phyloP scores from a whole-genome alignment of 2,888 invertebrate species.

The Ischnura elegans region DNA sequence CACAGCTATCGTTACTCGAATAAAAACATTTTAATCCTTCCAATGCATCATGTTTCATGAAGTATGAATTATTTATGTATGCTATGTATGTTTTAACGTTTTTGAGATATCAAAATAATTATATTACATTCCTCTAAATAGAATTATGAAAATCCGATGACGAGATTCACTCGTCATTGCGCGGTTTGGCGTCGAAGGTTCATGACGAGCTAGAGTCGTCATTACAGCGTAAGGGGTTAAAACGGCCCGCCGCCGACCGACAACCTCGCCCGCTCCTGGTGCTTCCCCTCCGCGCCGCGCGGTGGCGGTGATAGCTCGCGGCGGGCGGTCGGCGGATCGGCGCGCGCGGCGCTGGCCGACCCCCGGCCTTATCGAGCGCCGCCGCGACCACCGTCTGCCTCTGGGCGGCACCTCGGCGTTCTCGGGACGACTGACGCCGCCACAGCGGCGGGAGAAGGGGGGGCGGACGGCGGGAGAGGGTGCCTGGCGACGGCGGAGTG shows the following conservation, averaged over 20 bases:
- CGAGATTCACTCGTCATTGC: too few species aligned
- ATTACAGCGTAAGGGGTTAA: not conserved
- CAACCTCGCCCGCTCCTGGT: not conserved
- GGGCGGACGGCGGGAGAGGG: not conserved
- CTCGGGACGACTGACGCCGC: not conserved
- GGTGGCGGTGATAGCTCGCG: not conserved
- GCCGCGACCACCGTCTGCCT: not conserved
- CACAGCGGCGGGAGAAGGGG: not conserved
- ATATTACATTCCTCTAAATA: too few species aligned
- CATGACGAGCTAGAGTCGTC: too few species aligned
- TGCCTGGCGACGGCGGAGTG: not conserved
- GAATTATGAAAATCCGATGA: too few species aligned
- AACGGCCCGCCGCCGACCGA: not conserved
- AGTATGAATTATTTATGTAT: too few species aligned
- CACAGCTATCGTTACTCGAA: too few species aligned
- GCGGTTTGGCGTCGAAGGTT: too few species aligned
- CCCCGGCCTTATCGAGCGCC: not conserved
- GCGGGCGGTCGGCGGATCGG: not conserved
- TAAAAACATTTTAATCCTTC: too few species aligned
- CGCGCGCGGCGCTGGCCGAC: not conserved
- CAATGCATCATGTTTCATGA: too few species aligned
- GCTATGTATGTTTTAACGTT: too few species aligned
- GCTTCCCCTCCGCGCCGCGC: not conserved
- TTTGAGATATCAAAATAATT: too few species aligned
- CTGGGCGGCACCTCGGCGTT: not conserved